phyloP scores from a whole-genome alignment of 2,797 vertebrate species.

The Pelodytes ibericus region DNA sequence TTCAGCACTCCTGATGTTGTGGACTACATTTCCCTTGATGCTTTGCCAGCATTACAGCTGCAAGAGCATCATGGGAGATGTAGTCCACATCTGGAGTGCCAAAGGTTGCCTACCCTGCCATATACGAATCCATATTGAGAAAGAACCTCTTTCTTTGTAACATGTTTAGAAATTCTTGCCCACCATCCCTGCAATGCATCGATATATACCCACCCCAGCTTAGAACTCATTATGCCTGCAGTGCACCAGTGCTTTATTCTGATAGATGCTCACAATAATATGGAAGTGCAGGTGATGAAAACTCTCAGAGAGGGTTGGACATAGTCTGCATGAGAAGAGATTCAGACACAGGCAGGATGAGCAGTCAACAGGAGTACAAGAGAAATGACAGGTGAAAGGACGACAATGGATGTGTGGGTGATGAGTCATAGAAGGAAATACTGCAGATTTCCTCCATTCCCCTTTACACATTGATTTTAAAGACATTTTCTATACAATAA shows the following conservation, averaged over 20 bases:
- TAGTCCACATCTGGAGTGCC: background rate
- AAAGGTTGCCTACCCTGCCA: background rate
- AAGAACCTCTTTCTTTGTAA: no score
- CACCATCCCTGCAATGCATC: conserved; percentile 36
- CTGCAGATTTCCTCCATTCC: background rate
- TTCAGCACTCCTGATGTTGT: no score
- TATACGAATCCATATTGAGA: no score
- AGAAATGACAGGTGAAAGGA: background rate
- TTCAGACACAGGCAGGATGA: no score
- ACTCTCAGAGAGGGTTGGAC: background rate
- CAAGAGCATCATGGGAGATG: background rate
- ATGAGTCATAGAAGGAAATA: background rate
- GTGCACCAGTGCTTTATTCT: conserved; percentile 42
- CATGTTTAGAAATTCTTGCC: background rate
- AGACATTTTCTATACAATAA: background rate
- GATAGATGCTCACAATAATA: conserved; percentile 22
- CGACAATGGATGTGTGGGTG: conserved; percentile 7
- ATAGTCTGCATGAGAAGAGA: no score
- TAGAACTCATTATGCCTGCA: conserved; percentile 47
- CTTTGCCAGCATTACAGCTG: background rate
- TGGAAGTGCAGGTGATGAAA: background rate
- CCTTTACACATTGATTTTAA: background rate
- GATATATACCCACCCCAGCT: conserved; percentile 28
- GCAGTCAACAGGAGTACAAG: background rate
- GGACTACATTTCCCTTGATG: no score